These are phyloP conservation scores for Blastomussa wellsi DNA, from an alignment of 92 coral and sea anemone genomes.

Conservation along the genomic window DNA sequence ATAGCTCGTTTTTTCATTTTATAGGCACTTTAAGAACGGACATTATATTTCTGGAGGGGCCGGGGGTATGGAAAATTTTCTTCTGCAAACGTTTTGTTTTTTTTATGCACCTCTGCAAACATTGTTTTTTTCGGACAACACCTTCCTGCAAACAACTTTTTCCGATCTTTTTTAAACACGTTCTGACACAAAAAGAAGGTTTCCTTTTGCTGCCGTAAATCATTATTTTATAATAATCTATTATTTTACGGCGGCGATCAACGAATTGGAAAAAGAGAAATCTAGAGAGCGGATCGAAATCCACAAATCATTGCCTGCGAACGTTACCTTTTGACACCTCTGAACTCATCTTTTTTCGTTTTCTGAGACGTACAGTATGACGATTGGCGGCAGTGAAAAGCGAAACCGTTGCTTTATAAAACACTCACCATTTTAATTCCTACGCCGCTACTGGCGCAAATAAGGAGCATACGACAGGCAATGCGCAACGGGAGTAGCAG, in stretches of 20 bases:
- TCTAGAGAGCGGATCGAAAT: slow-evolving; percentile 28
- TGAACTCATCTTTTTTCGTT: slow-evolving; percentile 21
- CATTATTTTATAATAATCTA: slow-evolving; percentile 12
- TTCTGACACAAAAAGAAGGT: background rate
- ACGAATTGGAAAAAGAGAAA: slow-evolving; percentile 27
- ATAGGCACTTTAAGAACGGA: no score
- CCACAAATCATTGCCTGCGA: slow-evolving; percentile 22
- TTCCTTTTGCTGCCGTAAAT: slow-evolving; percentile 10
- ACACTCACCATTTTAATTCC: background rate
- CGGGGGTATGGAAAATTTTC: background rate
- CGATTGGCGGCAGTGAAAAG: no score
- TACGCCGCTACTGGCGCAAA: no score
- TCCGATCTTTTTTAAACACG: no score
- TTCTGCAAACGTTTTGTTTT: slow-evolving; percentile 2
- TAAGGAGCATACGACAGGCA: slow-evolving; percentile 22
- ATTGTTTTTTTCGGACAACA: no score
- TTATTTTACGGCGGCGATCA: slow-evolving; percentile 25
- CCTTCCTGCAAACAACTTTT: no score
- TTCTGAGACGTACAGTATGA: slow-evolving; percentile 3
- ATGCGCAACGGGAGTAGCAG: slow-evolving; percentile 22
- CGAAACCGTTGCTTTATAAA: no score
- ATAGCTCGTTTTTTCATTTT: no score
- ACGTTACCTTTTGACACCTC: slow-evolving; percentile 28
- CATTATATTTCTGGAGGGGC: no score
- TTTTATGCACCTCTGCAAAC: slow-evolving; percentile 20